phyloP scores from a whole-genome alignment of 1,140 invertebrate genomes.

The Campoletis sonorensis region DNA sequence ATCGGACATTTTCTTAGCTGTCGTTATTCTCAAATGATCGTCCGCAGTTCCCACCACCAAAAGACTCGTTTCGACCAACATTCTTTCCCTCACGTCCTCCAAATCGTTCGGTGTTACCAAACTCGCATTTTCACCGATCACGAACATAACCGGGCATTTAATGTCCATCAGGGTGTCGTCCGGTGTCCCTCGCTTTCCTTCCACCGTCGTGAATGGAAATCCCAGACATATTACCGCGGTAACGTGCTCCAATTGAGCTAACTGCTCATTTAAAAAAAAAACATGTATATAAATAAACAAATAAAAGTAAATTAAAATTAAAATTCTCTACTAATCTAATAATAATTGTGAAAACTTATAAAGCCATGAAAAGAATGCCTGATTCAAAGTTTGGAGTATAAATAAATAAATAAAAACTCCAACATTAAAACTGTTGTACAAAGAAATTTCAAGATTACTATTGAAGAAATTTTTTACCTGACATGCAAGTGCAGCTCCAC shows the following conservation, averaged over 20 bases:
- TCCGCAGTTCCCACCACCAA: constrained; percentile 91
- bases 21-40: constrained; percentile 84
- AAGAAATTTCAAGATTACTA: not conserved
- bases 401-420: too few relatives aligned
- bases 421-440: too few relatives aligned
- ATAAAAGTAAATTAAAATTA: too few relatives aligned
- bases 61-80: constrained; percentile 86
- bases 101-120: constrained; percentile 83
- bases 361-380: too few relatives aligned
- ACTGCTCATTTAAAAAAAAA: constrained; percentile 69
- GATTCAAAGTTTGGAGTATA: too few relatives aligned
- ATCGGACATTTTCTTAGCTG: constrained; percentile 83
- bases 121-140: constrained; percentile 87
- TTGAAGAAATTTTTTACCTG: constrained; percentile 71
- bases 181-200: constrained; percentile 86
- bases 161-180: constrained; percentile 88
- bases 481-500: constrained; percentile 84
- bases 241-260: constrained; percentile 82
- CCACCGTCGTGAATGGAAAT: constrained; percentile 86
- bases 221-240: constrained; percentile 87
- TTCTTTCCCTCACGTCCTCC: constrained; percentile 85
- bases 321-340: too few relatives aligned
- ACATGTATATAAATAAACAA: too few relatives aligned
- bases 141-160: constrained; percentile 86
- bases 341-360: too few relatives aligned